phyloP scores from a whole-genome alignment of 1,140 invertebrate genomes.

The Drosophila fuyamai region DNA sequence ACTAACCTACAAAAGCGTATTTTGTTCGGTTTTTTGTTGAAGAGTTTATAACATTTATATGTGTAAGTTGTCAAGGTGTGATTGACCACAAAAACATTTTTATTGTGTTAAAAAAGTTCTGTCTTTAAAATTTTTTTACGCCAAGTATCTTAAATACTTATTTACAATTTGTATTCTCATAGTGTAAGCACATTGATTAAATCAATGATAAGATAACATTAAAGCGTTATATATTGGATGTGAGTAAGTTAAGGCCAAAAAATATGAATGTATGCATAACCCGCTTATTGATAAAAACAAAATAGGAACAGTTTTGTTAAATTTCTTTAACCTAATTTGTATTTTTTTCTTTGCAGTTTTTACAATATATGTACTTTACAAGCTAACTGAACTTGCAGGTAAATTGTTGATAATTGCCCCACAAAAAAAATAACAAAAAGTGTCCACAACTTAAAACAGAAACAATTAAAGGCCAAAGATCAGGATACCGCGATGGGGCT shows the following conservation, averaged over 20 bases:
- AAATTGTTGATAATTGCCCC: constrained; percentile 55
- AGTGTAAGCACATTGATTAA: constrained; percentile 24
- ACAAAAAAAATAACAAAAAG: constrained; percentile 90
- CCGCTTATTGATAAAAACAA: too few species aligned
- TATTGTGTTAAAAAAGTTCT: too few species aligned
- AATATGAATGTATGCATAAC: too few species aligned
- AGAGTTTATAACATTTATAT: too few species aligned
- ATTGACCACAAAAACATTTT: neutral
- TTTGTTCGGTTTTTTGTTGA: neutral
- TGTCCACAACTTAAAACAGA: constrained; percentile 93
- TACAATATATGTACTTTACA: neutral
- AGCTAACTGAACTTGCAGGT: constrained; percentile 7
- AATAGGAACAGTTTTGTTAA: neutral
- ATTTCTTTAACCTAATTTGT: neutral
- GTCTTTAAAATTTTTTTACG: too few species aligned
- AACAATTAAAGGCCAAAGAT: constrained; percentile 93
- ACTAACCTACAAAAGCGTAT: constrained; percentile 12
- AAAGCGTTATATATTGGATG: neutral
- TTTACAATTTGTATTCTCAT: neutral
- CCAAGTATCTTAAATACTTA: too few species aligned
- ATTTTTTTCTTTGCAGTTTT: constrained; percentile 1
- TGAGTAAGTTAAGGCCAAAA: constrained; percentile 15
- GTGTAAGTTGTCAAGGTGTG: too few species aligned
- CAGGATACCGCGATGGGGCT: constrained; percentile 91
- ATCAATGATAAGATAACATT: constrained; percentile 24